phyloP scores from a whole-genome alignment of 1,140 invertebrate genomes.

The Stenopsyche tienmushanensis region DNA sequence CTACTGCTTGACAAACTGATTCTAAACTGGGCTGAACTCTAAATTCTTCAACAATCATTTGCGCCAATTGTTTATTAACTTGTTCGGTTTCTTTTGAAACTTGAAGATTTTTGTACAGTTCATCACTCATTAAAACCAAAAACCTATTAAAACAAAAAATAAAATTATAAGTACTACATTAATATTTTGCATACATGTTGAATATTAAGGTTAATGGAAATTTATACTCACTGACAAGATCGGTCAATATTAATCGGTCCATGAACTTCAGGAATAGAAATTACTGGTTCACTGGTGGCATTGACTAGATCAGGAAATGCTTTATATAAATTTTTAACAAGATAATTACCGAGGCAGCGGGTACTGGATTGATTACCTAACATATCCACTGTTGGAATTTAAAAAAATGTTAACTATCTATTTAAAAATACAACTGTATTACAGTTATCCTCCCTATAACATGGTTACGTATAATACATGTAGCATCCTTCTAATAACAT shows the following conservation, averaged over 20 bases:
- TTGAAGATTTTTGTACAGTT: conserved; percentile 80
- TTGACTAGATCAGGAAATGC: conserved; percentile 73
- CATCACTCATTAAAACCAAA: conserved; percentile 81
- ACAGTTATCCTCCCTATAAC: no score
- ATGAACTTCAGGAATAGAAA: conserved; percentile 80
- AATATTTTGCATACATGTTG: background rate
- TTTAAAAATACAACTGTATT: no score
- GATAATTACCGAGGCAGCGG: conserved; percentile 85
- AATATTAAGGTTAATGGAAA: background rate
- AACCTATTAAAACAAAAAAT: conserved; percentile 55
- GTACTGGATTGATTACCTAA: conserved; percentile 74
- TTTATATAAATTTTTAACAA: conserved; percentile 83
- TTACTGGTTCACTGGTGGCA: conserved; percentile 75
- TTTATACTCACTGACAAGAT: conserved; percentile 61
- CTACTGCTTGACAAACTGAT: conserved; percentile 82
- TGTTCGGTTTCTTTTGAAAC: conserved; percentile 77
- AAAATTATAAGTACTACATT: conserved; percentile 5
- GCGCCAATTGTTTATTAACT: conserved; percentile 77
- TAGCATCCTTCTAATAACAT: no score
- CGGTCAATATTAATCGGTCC: conserved; percentile 78
- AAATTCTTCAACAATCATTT: conserved; percentile 82
- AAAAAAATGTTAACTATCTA: no score
- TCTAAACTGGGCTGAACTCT: conserved; percentile 75
- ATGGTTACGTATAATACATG: no score
- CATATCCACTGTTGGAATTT: conserved; percentile 56